Evolutionary conservation across 2,113 vertebrate species (phyloP), one percentile per base, ranked within the genome.

Genomic region (Thryonomys swinderianus): DNA sequence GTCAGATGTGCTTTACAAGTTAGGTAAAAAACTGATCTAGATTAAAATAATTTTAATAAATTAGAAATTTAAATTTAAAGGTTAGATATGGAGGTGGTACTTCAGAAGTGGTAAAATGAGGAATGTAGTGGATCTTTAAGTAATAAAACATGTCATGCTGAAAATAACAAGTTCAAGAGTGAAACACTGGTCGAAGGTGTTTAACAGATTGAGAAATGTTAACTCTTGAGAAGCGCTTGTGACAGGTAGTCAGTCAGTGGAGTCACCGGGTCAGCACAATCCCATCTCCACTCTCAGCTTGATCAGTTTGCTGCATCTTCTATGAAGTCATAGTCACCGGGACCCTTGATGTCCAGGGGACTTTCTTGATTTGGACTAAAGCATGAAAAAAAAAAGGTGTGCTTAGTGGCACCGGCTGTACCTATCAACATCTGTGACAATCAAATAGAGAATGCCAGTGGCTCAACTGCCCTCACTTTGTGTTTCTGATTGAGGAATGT

Each of bases 1-100:
- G 12, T 64, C 40, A 94, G 81, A 45, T 16, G 34, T 61, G 37
- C 45, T 90, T 90, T 67, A 27, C 61, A 82, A 42, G 20, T 57
- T 81, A 85, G 23, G 3, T 27, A 20, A 37, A n/a, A n/a, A 80
- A 62, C 45, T n/a, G 37, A 62, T 11, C 45, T 18, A 81, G 37
- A 18, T 71, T 74, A 62, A 96, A 82, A 78, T 55, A 80, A 73
- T 64, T 85, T 73, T 25, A 73, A 16, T 73, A 73, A 78, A 88
- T 80, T 89, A 85, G 80, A 91, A 78, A 85, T 32, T 34, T 61
- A 83, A 86, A 66, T 7, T 23, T 83, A 64, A 42, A 78, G 30
- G n/a, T 34, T 66, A 88, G 27, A 83, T 67, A 61, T 51, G 17
- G 18, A 80, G 10, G 42, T 27, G 7, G 20, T 4, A 40, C 18